A percentile compares a stretch with the other conserved stretches of the same genome.
Conservation (phyloP, 2,888 invertebrate genomes). For the Drosophila recens region DNA sequence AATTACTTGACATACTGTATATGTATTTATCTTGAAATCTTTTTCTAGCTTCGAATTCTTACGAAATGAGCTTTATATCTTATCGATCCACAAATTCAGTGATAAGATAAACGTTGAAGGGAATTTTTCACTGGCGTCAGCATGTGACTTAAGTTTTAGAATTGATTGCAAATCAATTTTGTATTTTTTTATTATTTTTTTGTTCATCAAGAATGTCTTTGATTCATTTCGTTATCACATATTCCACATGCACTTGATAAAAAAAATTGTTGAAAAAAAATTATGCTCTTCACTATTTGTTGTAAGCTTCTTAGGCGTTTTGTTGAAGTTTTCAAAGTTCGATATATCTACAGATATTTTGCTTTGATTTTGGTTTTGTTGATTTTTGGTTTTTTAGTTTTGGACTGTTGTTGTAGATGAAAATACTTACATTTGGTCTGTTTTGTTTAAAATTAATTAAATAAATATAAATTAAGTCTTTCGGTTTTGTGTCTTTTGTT, state of each 20-base stretch:
- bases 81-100: slow-evolving; percentile 50
- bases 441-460: slow-evolving; percentile 84
- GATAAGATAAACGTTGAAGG: slow-evolving; percentile 45
- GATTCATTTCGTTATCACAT: slow-evolving; percentile 45
- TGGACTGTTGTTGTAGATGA: slow-evolving; percentile 1
- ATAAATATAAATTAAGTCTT: slow-evolving; percentile 85
- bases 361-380: slow-evolving; percentile 16
- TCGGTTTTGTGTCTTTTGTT: slow-evolving; percentile 74
- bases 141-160: slow-evolving; percentile 47
- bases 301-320: slow-evolving; percentile 21
- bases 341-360: neutral
- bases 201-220: slow-evolving; percentile 34
- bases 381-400: slow-evolving; percentile 7
- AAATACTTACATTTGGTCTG: slow-evolving; percentile 83
- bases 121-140: slow-evolving; percentile 37
- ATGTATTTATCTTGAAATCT: slow-evolving; percentile 9
- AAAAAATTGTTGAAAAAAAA: slow-evolving; percentile 51
- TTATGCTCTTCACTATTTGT: slow-evolving; percentile 30
- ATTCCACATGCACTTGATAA: slow-evolving; percentile 54
- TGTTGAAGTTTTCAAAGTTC: slow-evolving; percentile 7
- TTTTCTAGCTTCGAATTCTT: slow-evolving; percentile 22
- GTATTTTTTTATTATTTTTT: neutral
- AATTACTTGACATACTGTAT: slow-evolving; percentile 10
- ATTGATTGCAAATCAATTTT: slow-evolving; percentile 37
- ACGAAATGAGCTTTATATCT: slow-evolving; percentile 42